phyloP scores from a whole-genome alignment of 1,140 invertebrate genomes.

The Aphelenchoides besseyi region DNA sequence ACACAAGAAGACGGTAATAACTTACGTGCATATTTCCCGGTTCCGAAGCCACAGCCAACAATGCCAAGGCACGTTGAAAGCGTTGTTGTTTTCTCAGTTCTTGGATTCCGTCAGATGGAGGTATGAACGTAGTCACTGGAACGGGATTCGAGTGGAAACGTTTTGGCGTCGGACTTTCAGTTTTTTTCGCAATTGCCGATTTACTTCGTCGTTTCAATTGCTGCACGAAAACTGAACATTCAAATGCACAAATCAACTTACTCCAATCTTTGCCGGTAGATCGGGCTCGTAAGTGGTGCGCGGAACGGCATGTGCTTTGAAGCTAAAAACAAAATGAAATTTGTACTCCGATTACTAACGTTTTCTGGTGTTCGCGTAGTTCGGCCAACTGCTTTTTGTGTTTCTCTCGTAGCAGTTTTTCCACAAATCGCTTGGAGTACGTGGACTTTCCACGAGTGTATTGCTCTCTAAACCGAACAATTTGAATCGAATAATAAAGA shows the following conservation, averaged over 20 bases:
- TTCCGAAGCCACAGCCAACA: constrained; percentile 6
- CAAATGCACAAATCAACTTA: background rate
- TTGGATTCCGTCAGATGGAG: background rate
- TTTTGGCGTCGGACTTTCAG: background rate
- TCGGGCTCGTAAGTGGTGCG: constrained; percentile 12
- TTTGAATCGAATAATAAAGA: background rate
- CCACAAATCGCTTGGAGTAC: constrained; percentile 16
- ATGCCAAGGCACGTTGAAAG: constrained; percentile 5
- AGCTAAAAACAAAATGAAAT: constrained; percentile 3
- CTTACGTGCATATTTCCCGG: constrained; percentile 14
- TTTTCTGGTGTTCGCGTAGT: constrained; percentile 14
- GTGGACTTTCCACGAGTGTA: constrained; percentile 5
- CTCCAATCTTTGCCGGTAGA: background rate
- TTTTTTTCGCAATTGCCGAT: background rate
- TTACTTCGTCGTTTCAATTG: constrained; percentile 13
- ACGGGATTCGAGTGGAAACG: constrained; percentile 5
- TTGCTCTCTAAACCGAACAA: constrained; percentile 12
- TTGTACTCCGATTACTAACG: background rate
- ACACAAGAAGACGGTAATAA: background rate
- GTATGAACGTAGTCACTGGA: background rate
- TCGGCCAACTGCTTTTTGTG: constrained; percentile 14
- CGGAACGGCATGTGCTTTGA: constrained; percentile 18
- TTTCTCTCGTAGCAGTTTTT: constrained; percentile 15
- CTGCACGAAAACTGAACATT: background rate
- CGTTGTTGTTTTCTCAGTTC: constrained; percentile 8